Percentiles rank a stretch among this genome's conserved stretches.
Evolutionary conservation across 2,113 vertebrate species (phyloP).

Genomic region (Megaceryle maxima): DNA sequence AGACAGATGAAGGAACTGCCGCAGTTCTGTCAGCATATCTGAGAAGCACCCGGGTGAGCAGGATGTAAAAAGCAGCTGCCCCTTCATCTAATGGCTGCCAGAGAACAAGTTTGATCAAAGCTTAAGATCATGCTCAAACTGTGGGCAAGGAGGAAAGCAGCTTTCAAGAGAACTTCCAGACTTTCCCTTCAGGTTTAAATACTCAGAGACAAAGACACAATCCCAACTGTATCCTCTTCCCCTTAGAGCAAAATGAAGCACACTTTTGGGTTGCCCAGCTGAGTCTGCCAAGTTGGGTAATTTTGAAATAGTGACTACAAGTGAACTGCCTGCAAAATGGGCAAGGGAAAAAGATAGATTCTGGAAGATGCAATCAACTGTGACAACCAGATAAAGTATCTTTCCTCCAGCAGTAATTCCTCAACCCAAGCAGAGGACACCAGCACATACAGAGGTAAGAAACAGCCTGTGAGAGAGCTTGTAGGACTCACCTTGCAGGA

Average conservation of each 20-base stretch:
- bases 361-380: not conserved
- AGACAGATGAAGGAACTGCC: not conserved
- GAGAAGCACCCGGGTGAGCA: not conserved
- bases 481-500: constrained; percentile 89
- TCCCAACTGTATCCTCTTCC: not conserved
- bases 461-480: not conserved
- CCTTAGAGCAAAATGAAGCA: not conserved
- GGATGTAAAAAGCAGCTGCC: not conserved
- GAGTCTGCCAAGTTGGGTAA: not conserved
- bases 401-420: not conserved
- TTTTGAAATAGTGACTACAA: not conserved
- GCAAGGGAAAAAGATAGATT: not conserved
- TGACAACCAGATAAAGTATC: not conserved
- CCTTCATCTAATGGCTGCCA: not conserved
- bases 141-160: not conserved
- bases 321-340: not conserved
- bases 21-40: not conserved
- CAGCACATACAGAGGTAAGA: not conserved
- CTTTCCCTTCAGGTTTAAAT: not conserved
- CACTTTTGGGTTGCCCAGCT: not conserved
- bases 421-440: not conserved
- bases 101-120: not conserved
- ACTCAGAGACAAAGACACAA: not conserved
- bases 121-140: not conserved
- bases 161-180: not conserved